phyloP scores from a whole-genome alignment of 2,888 invertebrate species.

The Dynastes maya region DNA sequence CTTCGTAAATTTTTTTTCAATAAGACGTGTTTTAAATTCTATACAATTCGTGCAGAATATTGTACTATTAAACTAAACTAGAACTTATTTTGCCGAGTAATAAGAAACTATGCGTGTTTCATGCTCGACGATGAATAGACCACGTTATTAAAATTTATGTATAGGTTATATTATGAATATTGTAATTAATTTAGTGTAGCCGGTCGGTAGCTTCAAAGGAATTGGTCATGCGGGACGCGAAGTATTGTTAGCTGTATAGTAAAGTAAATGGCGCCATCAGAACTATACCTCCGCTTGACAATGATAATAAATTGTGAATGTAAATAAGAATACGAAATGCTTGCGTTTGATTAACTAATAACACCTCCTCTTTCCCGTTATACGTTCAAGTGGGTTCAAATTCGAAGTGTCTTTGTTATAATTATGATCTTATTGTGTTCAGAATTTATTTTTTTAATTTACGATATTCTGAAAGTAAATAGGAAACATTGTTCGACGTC shows the following conservation, averaged over 20 bases:
- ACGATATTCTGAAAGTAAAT: no score
- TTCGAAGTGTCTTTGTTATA: no score
- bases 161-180: background rate
- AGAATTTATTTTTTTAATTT: no score
- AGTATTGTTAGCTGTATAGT: background rate
- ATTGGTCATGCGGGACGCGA: slow-evolving; percentile 1
- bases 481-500: no score
- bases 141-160: background rate
- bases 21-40: no score
- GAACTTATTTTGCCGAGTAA: background rate
- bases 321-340: background rate
- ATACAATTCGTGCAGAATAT: no score
- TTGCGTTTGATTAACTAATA: no score
- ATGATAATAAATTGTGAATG: slow-evolving; percentile 8
- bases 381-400: no score
- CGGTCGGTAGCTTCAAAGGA: slow-evolving; percentile 10
- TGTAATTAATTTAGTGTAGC: slow-evolving; percentile 2
- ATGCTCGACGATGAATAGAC: background rate
- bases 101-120: background rate
- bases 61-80: no score
- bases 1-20: no score
- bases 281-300: slow-evolving; percentile 5
- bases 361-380: no score
- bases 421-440: no score
- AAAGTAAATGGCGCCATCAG: slow-evolving; percentile 17